Evolutionary conservation across 2,797 vertebrate species (phyloP), one percentile per base, ranked within the genome.

Genomic region (Spondyliosoma cantharus): DNA sequence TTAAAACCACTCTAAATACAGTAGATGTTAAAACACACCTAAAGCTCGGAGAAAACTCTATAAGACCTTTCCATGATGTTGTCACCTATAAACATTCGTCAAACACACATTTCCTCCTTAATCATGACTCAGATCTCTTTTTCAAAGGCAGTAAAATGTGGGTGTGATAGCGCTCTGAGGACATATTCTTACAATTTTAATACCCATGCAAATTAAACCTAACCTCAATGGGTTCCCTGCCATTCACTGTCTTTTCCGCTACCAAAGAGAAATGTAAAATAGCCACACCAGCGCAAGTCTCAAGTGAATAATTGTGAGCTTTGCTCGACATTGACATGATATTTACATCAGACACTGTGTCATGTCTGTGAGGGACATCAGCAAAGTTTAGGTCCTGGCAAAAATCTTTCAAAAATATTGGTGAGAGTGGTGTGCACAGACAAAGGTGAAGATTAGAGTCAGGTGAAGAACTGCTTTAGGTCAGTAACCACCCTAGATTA

Each of bases 161-260:
- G 73, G 7, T 9, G 37, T 17, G 5, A 19, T 12, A 8, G 7
- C 32, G 25, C 46, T 67, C 72, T 82, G 65, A 75, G 27, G 54
- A 65, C 20, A 42, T 24, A 11, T 14, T 74, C 37, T 58, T 73
- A 2, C 5, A 45, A 54, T 77, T 79, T 68, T 45, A 70, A 79
- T 74, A 64, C 13, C 16, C 4, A 50, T 68, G 60, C n/a, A 85
- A 81, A 85, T 76, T 17, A 50, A 71, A 76, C 24, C 14, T 25
- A 67, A 70, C 20, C 71, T 27, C 4, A 32, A 7, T 48, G 77
- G 56, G 75, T 61, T 17, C 67, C 71, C n/a, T 71, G 37, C 42
- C 50, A 76, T 76, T 73, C 61, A 17, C 66, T 85, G 78, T 85
- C 37, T 76, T 81, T 67, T 59, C 27, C n/a, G 74, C 48, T 16